Conservation (phyloP, 2,113 vertebrate species). For the Python bivittatus region DNA sequence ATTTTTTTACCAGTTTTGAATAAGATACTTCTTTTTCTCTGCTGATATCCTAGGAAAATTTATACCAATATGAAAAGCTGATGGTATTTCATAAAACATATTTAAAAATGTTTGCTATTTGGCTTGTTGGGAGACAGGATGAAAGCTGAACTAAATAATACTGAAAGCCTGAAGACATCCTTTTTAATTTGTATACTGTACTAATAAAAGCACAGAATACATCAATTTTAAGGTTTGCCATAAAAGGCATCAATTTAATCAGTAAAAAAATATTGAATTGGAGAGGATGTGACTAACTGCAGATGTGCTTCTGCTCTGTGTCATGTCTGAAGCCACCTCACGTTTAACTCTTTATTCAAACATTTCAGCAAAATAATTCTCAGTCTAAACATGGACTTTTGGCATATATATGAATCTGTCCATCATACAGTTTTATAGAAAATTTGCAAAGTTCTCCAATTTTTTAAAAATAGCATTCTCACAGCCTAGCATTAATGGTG, state of each 20-base stretch:
- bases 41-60: not conserved
- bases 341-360: not conserved
- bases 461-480: constrained; percentile 20
- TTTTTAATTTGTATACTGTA: not conserved
- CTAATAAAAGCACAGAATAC: not conserved
- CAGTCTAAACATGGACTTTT: not conserved
- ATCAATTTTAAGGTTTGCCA: not conserved
- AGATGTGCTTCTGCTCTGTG: not conserved
- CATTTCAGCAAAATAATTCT: not conserved
- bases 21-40: not conserved
- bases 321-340: not conserved
- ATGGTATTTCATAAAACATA: not conserved
- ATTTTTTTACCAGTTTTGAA: not conserved
- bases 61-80: not conserved
- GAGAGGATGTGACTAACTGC: not conserved
- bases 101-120: not conserved
- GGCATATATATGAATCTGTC: constrained; percentile 31
- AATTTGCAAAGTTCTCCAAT: constrained; percentile 47
- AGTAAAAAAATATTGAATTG: not conserved
- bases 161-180: not conserved
- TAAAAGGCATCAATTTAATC: not conserved
- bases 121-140: not conserved
- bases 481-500: constrained; percentile 17
- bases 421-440: constrained; percentile 49
- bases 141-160: not conserved